Evolutionary conservation across 2,113 vertebrate species (phyloP), one percentile per base, ranked within the genome.

Genomic region (Empidonax alnorum): DNA sequence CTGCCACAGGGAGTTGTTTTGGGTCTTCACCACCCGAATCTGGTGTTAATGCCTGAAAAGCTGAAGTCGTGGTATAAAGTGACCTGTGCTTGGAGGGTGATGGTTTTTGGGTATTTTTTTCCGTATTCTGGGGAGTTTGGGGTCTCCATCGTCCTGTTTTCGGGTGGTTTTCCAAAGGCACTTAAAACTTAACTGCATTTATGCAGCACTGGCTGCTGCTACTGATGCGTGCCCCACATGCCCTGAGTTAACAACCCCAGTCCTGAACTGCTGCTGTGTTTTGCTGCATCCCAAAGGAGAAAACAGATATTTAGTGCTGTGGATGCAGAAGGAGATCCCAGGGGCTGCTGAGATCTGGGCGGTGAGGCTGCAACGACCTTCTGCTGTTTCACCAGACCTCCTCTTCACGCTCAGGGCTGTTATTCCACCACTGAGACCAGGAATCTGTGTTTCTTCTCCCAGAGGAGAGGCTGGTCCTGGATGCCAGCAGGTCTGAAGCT

Each of bases 401-500:
- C n/a, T 55, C 28, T 56, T 80, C 30, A 2, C 20, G 12, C 79
- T 62, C 31, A 19, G 62, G 52, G 59, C 61, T 75, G 12, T 61
- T 47, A 7, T 11, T 53, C 41, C 2, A 4, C 23, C 58, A 12
- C 28, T 2, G 2, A 65, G 22, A 35, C 0, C 0, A 5, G 30
- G 74, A 59, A 63, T 27, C 55, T 72, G 23, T 4, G 3, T 37
- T 67, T 28, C 20, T 56, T 59, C 17, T 78, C 56, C 35, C 14
- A 30, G 65, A 39, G 33, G 41, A 92, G 76, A 44, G 15, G 7
- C 59, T 77, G 71, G 7, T 86, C 33, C 63, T 89, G 44, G 30
- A 14, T 74, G 42, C n/a, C 2, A 4, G 30, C 1, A 2, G 68
- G 16, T 47, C 80, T 33, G 37, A 52, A 67, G 58, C 18, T 50